These are phyloP conservation scores for Drosophila vallismaia DNA, from an alignment of 2,888 invertebrate genomes.

Conservation along the genomic window DNA sequence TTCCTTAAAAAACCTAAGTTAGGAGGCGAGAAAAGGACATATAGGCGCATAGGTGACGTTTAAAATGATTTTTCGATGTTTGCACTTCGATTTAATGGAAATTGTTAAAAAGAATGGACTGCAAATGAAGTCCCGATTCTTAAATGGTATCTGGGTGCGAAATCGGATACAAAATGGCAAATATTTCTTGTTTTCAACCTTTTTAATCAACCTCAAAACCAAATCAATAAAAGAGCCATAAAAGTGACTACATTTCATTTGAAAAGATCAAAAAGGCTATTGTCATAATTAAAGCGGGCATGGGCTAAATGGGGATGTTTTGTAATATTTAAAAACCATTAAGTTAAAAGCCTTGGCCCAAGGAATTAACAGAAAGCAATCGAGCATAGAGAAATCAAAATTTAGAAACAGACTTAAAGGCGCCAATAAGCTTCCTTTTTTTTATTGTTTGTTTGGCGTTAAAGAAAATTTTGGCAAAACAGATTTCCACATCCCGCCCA, in stretches of 20 bases:
- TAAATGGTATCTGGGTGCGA: too few relatives aligned
- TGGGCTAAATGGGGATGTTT: slow-evolving; percentile 20
- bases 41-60: too few relatives aligned
- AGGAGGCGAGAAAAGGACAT: too few relatives aligned
- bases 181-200: too few relatives aligned
- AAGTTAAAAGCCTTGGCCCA: slow-evolving; percentile 61
- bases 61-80: too few relatives aligned
- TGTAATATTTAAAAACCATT: slow-evolving; percentile 50
- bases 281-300: slow-evolving; percentile 36
- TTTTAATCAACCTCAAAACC: not conserved
- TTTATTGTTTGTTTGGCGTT: slow-evolving; percentile 18
- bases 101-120: too few relatives aligned
- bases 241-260: slow-evolving; percentile 2
- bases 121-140: too few relatives aligned
- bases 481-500: slow-evolving; percentile 1
- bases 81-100: too few relatives aligned
- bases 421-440: slow-evolving; percentile 27
- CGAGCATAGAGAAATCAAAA: slow-evolving; percentile 22
- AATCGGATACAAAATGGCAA: too few relatives aligned
- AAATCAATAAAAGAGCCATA: not conserved
- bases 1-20: too few relatives aligned
- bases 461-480: slow-evolving; percentile 22
- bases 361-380: slow-evolving; percentile 29
- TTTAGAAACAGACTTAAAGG: slow-evolving; percentile 22
- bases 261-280: slow-evolving; percentile 24